phyloP scores from a whole-genome alignment of 2,113 vertebrate genomes.

The Lycocorax pyrrhopterus region DNA sequence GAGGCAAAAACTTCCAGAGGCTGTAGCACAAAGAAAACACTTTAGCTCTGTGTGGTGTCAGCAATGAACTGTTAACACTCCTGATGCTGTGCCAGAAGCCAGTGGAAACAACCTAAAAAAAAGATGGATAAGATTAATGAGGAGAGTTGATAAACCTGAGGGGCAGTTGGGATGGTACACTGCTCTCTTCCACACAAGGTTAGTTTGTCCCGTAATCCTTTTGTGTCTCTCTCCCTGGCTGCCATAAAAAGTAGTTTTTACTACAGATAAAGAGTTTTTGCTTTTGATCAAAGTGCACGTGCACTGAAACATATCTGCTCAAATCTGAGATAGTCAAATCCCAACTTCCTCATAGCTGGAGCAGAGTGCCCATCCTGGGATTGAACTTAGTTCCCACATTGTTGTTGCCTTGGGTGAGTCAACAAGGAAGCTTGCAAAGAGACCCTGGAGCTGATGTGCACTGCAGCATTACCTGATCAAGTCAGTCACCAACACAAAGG shows the following conservation, averaged over 20 bases:
- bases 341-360: not conserved
- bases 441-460: not conserved
- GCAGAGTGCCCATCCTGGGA: not conserved
- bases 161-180: not conserved
- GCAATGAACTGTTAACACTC: not conserved
- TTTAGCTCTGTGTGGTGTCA: not conserved
- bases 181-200: not conserved
- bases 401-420: not conserved
- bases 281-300: not conserved
- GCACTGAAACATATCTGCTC: not conserved
- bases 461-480: not conserved
- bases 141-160: not conserved
- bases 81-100: not conserved
- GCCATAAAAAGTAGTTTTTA: not conserved
- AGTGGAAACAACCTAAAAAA: not conserved
- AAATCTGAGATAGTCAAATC: not conserved
- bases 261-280: not conserved
- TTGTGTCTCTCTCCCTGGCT: not conserved
- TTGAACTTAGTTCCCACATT: not conserved
- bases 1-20: not conserved
- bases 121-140: not conserved
- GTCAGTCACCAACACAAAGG: not conserved
- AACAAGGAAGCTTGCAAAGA: not conserved
- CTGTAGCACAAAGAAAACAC: not conserved
- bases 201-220: not conserved